Percentiles rank a stretch among this genome's conserved stretches.
These are phyloP conservation scores for Ellobius talpinus DNA, from an alignment of 2,113 vertebrate species.

Conservation along the genomic window DNA sequence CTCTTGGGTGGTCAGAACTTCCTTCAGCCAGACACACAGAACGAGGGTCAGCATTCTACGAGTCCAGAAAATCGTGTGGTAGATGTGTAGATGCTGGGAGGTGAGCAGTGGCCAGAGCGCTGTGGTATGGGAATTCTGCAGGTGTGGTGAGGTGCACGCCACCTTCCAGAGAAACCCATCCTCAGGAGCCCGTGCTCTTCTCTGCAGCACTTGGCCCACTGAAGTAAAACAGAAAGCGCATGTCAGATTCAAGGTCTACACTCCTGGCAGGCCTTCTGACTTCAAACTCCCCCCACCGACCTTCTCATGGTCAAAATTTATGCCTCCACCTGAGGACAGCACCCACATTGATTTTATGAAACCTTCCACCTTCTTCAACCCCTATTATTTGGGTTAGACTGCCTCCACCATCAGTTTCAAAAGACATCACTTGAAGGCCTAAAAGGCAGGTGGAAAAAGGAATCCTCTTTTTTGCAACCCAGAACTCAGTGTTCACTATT, in stretches of 20 bases:
- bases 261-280: not conserved
- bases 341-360: not conserved
- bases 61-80: constrained; percentile 29
- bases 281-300: no score
- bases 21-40: not conserved
- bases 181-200: not conserved
- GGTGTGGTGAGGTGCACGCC: not conserved
- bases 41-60: not conserved
- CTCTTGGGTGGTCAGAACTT: not conserved
- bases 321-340: not conserved
- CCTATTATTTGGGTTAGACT: not conserved
- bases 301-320: not conserved
- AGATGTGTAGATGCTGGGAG: not conserved
- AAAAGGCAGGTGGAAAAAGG: not conserved
- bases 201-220: not conserved
- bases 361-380: not conserved
- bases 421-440: not conserved
- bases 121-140: not conserved
- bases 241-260: not conserved
- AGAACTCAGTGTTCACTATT: not conserved
- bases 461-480: not conserved
- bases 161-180: not conserved
- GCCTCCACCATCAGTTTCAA: not conserved
- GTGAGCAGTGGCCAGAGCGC: not conserved
- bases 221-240: not conserved